Percentiles rank a stretch among this genome's conserved stretches.
Evolutionary conservation across 2,888 invertebrate genomes (phyloP).

Genomic region (Ophion costatus): DNA sequence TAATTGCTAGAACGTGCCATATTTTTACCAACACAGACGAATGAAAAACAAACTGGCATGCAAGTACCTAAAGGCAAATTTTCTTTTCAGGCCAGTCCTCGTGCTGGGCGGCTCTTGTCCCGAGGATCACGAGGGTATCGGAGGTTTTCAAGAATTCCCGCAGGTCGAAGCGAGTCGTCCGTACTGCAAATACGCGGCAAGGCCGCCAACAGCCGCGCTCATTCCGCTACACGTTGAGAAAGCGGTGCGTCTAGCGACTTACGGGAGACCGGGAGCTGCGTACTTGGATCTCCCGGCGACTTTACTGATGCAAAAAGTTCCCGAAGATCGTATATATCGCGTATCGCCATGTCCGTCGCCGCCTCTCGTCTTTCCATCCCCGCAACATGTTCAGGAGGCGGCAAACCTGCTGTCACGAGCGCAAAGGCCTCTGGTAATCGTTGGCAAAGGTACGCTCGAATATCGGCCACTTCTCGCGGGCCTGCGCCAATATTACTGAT

Average conservation of each 20-base stretch:
- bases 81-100: slow-evolving; percentile 89
- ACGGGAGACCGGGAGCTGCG: slow-evolving; percentile 94
- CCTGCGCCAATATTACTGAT: not conserved
- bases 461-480: not conserved
- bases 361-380: slow-evolving; percentile 89
- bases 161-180: slow-evolving; percentile 95
- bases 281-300: slow-evolving; percentile 98
- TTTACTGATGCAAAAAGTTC: slow-evolving; percentile 86
- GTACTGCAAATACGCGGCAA: slow-evolving; percentile 95
- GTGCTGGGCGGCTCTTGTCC: slow-evolving; percentile 97
- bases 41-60: no score
- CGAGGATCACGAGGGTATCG: slow-evolving; percentile 96
- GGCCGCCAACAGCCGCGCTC: slow-evolving; percentile 92
- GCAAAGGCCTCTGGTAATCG: slow-evolving; percentile 93
- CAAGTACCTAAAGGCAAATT: not conserved
- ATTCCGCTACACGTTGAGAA: slow-evolving; percentile 97
- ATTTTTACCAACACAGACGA: no score
- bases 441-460: slow-evolving; percentile 90
- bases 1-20: no score
- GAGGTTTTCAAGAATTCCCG: slow-evolving; percentile 97
- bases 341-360: slow-evolving; percentile 85
- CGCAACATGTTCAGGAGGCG: slow-evolving; percentile 88
- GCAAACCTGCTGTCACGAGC: slow-evolving; percentile 89
- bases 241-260: slow-evolving; percentile 92
- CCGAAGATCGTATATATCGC: slow-evolving; percentile 76